Conservation (phyloP, 2,888 invertebrate species). For the Helleia helle region DNA sequence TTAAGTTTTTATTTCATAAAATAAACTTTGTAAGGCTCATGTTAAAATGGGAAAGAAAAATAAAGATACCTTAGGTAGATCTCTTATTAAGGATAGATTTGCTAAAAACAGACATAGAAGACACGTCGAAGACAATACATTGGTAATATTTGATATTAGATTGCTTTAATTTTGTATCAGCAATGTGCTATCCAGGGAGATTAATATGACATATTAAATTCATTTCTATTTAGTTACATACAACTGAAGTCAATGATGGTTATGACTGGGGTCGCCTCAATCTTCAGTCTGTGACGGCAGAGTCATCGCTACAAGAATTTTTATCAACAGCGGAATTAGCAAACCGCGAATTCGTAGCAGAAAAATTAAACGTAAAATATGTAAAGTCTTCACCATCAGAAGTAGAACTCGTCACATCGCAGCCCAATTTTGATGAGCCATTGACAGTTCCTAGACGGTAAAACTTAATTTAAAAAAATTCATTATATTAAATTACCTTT, state of each 20-base stretch:
- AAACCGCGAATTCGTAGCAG: conserved; percentile 93
- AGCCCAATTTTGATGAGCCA: conserved; percentile 61
- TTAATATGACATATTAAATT: background rate
- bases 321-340: conserved; percentile 95
- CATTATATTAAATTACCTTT: too few relatives aligned
- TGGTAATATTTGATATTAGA: conserved; percentile 71
- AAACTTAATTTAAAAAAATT: too few relatives aligned
- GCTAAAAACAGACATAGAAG: conserved; percentile 75
- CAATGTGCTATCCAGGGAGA: conserved; percentile 9
- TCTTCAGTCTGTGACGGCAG: conserved; percentile 94
- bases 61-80: conserved; percentile 78
- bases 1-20: background rate
- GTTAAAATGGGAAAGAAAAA: conserved; percentile 82
- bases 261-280: conserved; percentile 93
- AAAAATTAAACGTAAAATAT: conserved; percentile 86
- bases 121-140: conserved; percentile 80
- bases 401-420: conserved; percentile 50
- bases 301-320: conserved; percentile 97
- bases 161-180: too few relatives aligned
- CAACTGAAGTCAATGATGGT: conserved; percentile 91
- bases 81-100: conserved; percentile 85
- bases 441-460: conserved; percentile 83
- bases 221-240: conserved; percentile 77
- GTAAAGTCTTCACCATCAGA: conserved; percentile 51
- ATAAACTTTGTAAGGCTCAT: conserved; percentile 5